Evolutionary conservation across 2,113 vertebrate species (phyloP), one percentile per base, ranked within the genome.

Genomic region (Pseudorasbora parva): DNA sequence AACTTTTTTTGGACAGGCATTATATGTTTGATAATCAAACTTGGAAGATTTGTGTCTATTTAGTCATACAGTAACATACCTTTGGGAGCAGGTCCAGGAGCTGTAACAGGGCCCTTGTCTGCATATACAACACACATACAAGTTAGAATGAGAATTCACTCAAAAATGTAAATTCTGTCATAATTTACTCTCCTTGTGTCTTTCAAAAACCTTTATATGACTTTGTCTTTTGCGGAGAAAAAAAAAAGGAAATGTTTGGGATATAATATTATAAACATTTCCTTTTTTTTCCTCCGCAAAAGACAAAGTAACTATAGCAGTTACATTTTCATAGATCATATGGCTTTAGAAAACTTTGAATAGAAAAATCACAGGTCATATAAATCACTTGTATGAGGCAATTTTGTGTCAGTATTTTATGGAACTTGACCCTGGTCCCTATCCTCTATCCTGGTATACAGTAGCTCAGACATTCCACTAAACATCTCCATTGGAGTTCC

Each of bases 61-160:
- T 60, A 64, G 6, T 47, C 81, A 1, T 54, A 73, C 54, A 5
- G 2, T 81, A 37, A 73, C 90, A 86, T 97, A 98, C 97, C 97
- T 97, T 97, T 94, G 90, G 95, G 96, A 85, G 95, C 95, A 86
- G 96, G 95, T 37, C 95, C 96, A 64, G 98, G 98, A 66, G 92
- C 83, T 64, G 94, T 94, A 73, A 98, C 94, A 11, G 96, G 96
- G 82, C 88, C 93, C 72, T 90, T 93, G 85, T 93, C 93, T 93
- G 91, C 64, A 90, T 90, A 30, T 37, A n/a, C 23, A 41, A 33
- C 56, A 21, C 9, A 41, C 17, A 47, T 10, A 54, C 19, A 75
- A 51, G 59, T 62, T 4, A 60, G 5, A 51, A 49, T 1, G 12
- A 68, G 8, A n/a, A 10, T 37, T 37, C 17, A 68, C 64, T 37